Base-by-base conservation (phyloP, 2,113 vertebrate species). In the Pleuronectes platessa region DNA sequence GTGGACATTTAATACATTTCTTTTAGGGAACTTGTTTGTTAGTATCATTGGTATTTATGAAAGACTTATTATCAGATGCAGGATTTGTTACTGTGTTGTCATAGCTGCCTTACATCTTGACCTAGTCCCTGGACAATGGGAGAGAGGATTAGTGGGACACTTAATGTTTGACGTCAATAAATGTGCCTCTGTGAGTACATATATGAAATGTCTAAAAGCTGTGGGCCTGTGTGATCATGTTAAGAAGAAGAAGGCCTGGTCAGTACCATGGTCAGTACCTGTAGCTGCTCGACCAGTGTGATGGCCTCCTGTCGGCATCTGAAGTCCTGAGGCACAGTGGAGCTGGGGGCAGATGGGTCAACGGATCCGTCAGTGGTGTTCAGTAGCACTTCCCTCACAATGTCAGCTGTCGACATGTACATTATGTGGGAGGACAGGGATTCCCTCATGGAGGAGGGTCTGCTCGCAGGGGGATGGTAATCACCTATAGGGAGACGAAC, bases 381-480 rank as follows among this genome's bases (percentile, higher is more conserved):
- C 81, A 96, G 68, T 49, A 98, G 89, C 15, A 96, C 95, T 74
- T 98, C 97, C 27, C 82, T 95, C 0, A 97, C 96, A 1, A 97
- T 97, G 71, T 98, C 97, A 0, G 96, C 96, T 0, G 97, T 96
- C 0, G 98, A 97, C 73, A 96, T 97, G 87, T 95, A 96, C 62
- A 95, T 69, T 1, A 95, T 3, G 0, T 23, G 54, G 0, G 79
- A 45, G 0, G 88, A 55, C 4, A 27, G 61, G 2, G 79, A 49
- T 21, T 71, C 70, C 17, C 40, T 80, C 14, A 7, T 31, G 31
- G 31, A 31, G 6, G 31, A 31, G 27, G 4, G 0, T 27, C 81
- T 89, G 78, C 96, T 92, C 81, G 91, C 95, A 0, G 97, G 97
- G 0, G 96, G 97, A 0, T 67, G 95, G 88, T 98, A 98, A 51